These are phyloP conservation scores for Toxonevra muliebris DNA, from an alignment of 2,888 invertebrate species.

Conservation along the genomic window DNA sequence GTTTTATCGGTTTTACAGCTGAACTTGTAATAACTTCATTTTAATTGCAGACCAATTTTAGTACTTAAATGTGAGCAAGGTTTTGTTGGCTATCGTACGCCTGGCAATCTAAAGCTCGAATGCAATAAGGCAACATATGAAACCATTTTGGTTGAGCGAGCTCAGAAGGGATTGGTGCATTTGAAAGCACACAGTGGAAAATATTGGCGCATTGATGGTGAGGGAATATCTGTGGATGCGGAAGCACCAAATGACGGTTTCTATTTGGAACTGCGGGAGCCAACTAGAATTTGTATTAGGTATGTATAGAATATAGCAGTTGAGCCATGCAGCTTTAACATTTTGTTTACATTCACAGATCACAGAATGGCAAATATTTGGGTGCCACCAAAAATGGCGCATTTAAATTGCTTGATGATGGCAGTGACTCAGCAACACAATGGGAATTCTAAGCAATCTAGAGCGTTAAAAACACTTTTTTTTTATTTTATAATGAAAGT, in stretches of 20 bases:
- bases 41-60: slow-evolving; percentile 77
- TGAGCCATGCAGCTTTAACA: neutral
- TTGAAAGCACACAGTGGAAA: slow-evolving; percentile 94
- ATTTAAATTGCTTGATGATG: slow-evolving; percentile 83
- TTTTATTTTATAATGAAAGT: no score
- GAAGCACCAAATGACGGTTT: slow-evolving; percentile 84
- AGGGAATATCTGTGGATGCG: slow-evolving; percentile 86
- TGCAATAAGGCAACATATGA: slow-evolving; percentile 96
- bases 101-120: slow-evolving; percentile 82
- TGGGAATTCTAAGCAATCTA: slow-evolving; percentile 84
- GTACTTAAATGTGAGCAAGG: slow-evolving; percentile 96
- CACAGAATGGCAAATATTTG: slow-evolving; percentile 76
- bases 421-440: slow-evolving; percentile 83
- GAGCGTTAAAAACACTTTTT: slow-evolving; percentile 4
- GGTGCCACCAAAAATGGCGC: slow-evolving; percentile 92
- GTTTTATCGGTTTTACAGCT: neutral
- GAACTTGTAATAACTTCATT: neutral
- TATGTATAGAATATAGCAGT: slow-evolving; percentile 29
- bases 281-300: slow-evolving; percentile 90
- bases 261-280: slow-evolving; percentile 91
- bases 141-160: slow-evolving; percentile 89
- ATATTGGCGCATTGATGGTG: slow-evolving; percentile 92
- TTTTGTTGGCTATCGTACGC: slow-evolving; percentile 89
- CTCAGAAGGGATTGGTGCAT: slow-evolving; percentile 87
- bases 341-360: slow-evolving; percentile 46